A percentile compares a stretch with the other conserved stretches of the same genome.
Evolutionary conservation across 2,888 invertebrate genomes (phyloP).

Genomic region (Napeogenes sylphis): DNA sequence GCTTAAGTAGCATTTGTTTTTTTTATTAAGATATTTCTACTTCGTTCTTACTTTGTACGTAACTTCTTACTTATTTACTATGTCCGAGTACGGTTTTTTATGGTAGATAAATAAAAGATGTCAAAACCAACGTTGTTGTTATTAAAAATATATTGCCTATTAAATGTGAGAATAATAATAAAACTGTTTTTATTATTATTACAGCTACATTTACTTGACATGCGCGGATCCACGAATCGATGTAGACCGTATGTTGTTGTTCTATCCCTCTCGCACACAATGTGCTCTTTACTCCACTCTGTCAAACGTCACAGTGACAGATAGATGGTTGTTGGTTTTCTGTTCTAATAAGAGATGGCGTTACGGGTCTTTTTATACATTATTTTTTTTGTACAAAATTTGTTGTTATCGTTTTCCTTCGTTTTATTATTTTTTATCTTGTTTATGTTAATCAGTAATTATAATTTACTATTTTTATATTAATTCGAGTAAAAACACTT

Average conservation of each 20-base stretch:
- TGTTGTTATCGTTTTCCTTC: neutral
- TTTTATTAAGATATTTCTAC: conserved; percentile 40
- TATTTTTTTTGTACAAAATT: neutral
- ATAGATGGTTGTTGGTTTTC: conserved; percentile 46
- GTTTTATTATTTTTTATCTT: too few relatives aligned
- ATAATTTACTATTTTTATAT: too few relatives aligned
- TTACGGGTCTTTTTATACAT: conserved; percentile 34
- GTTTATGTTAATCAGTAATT: too few relatives aligned
- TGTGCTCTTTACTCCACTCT: conserved; percentile 37
- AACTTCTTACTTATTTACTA: too few relatives aligned
- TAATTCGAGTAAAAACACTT: too few relatives aligned
- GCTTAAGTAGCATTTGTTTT: conserved; percentile 22
- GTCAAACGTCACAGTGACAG: conserved; percentile 36
- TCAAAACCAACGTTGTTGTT: too few relatives aligned
- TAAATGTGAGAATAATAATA: too few relatives aligned
- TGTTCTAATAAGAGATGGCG: conserved; percentile 58
- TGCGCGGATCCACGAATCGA: conserved; percentile 73
- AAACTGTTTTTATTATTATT: conserved; percentile 46
- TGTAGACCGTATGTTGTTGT: conserved; percentile 68
- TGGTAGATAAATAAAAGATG: too few relatives aligned
- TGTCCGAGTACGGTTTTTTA: too few relatives aligned
- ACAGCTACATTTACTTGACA: conserved; percentile 54
- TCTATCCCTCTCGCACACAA: conserved; percentile 48
- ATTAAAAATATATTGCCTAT: too few relatives aligned
- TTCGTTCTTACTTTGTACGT: too few relatives aligned